Percentiles rank a stretch among this genome's conserved stretches.
phyloP scores from a whole-genome alignment of 2,113 vertebrate genomes.

The Siniperca knerii region DNA sequence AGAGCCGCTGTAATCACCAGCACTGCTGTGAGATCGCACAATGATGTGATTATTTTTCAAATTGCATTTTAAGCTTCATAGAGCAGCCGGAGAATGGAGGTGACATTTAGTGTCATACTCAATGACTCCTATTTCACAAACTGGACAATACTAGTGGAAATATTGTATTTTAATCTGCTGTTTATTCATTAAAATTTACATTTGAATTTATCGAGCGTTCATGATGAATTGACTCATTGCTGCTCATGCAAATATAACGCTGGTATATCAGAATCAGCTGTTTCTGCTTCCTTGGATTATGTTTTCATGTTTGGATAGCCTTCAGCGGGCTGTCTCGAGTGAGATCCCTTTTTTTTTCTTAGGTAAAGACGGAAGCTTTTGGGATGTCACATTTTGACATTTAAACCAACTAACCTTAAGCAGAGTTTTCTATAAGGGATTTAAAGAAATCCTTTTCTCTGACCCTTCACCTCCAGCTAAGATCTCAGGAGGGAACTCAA shows the following conservation, averaged over 20 bases:
- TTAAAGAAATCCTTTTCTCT: background rate
- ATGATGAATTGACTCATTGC: background rate
- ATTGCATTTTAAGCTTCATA: constrained; percentile 17
- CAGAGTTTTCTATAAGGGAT: background rate
- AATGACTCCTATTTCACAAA: background rate
- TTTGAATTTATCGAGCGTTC: background rate
- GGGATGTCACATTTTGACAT: constrained; percentile 3
- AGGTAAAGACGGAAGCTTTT: background rate
- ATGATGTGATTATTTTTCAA: constrained; percentile 39
- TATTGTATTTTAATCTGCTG: background rate
- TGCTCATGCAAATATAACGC: background rate
- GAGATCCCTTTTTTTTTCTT: background rate
- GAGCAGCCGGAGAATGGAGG: constrained; percentile 1
- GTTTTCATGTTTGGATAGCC: background rate
- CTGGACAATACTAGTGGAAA: background rate
- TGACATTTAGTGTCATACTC: background rate
- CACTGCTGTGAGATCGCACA: constrained; percentile 14
- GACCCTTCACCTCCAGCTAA: background rate
- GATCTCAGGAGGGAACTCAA: background rate
- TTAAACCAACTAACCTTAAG: background rate
- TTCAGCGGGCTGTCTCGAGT: background rate
- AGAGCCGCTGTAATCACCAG: constrained; percentile 44
- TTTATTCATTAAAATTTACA: background rate
- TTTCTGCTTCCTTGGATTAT: background rate
- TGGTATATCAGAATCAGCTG: background rate